Conservation (phyloP, 1,140 invertebrate genomes). For the Eufriesea mexicana region DNA sequence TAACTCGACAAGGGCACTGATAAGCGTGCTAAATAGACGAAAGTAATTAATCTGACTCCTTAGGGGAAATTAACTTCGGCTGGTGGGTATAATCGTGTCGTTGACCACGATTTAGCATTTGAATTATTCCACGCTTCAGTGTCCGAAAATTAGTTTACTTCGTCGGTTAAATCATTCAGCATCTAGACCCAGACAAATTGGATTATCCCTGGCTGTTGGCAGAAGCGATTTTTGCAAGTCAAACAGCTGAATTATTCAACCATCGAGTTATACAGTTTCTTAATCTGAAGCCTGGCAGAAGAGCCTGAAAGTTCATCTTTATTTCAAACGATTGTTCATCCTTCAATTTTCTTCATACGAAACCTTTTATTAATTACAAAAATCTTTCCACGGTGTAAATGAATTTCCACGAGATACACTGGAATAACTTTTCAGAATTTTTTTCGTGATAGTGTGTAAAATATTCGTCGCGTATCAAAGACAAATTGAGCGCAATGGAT, state of each 20-base stretch:
- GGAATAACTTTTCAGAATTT: no score
- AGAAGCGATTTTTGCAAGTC: slow-evolving; percentile 10
- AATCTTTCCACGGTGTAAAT: no score
- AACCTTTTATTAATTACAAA: no score
- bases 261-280: neutral
- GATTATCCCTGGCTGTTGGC: neutral
- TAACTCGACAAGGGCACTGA: no score
- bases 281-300: neutral
- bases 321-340: neutral
- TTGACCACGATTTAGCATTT: neutral
- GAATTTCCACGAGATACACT: no score
- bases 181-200: neutral
- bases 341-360: no score
- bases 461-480: no score
- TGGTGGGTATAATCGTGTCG: no score
- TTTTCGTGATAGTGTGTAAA: no score
- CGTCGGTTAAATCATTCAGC: slow-evolving; percentile 4
- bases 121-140: neutral
- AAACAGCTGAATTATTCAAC: slow-evolving; percentile 13
- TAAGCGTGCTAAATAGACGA: no score
- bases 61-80: no score
- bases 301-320: neutral
- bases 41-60: neutral
- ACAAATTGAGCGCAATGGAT: no score
- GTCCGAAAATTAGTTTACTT: neutral